Evolutionary conservation across 2,888 invertebrate species (phyloP).

Genomic region (Biston stratarius): DNA sequence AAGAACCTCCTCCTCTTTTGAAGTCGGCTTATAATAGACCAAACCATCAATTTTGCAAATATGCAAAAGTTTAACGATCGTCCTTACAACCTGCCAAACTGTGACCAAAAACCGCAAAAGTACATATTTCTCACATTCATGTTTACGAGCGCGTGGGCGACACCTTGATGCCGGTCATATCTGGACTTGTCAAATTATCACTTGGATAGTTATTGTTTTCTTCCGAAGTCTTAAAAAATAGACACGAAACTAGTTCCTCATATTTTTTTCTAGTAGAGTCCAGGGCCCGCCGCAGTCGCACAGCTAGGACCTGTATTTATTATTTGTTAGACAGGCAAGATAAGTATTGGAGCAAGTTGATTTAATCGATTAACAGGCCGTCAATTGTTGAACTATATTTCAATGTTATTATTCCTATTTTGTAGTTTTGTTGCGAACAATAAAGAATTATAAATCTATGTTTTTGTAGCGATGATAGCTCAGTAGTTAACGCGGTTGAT

Average conservation of each 20-base stretch:
- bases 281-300: not conserved
- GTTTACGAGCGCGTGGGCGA: conserved; percentile 36
- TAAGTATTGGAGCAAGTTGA: too few species aligned
- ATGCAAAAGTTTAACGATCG: conserved; percentile 32
- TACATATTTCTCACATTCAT: conserved; percentile 17
- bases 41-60: not conserved
- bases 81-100: conserved; percentile 20
- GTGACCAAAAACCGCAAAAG: conserved; percentile 11
- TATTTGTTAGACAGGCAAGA: too few species aligned
- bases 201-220: conserved; percentile 35
- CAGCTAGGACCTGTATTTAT: not conserved
- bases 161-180: conserved; percentile 36
- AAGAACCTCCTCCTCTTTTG: too few species aligned
- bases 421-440: too few species aligned
- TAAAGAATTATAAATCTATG: too few species aligned
- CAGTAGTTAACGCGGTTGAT: too few species aligned
- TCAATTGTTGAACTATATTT: too few species aligned
- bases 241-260: conserved; percentile 55
- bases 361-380: too few species aligned
- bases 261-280: conserved; percentile 42
- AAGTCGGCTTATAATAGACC: not conserved
- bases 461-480: too few species aligned
- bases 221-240: conserved; percentile 54
- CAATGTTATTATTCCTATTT: too few species aligned
- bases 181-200: conserved; percentile 30